Evolutionary conservation across 2,888 invertebrate genomes (phyloP).

Genomic region (Erebia ligea): DNA sequence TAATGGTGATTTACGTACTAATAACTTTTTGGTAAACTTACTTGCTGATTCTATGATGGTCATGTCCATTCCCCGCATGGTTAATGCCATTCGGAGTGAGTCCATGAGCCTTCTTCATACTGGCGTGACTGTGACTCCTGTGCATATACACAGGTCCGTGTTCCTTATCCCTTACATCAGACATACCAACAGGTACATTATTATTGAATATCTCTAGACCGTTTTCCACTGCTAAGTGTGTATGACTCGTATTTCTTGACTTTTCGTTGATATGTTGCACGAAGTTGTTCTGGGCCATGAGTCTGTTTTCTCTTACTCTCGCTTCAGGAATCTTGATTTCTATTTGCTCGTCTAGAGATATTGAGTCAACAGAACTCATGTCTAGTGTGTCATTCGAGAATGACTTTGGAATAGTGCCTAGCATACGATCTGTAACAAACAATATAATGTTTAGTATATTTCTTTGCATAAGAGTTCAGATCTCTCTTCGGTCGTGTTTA

Average conservation of each 20-base stretch:
- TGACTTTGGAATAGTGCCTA: slow-evolving; percentile 77
- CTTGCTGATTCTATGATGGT: slow-evolving; percentile 68
- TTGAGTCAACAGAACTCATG: slow-evolving; percentile 85
- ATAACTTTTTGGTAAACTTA: slow-evolving; percentile 49
- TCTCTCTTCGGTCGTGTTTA: too few species aligned
- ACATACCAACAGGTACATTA: slow-evolving; percentile 42
- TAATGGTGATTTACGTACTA: too few species aligned
- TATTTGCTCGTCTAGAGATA: slow-evolving; percentile 84
- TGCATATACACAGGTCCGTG: slow-evolving; percentile 69
- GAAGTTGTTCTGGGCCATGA: slow-evolving; percentile 77
- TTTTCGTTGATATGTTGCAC: slow-evolving; percentile 76
- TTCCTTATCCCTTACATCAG: slow-evolving; percentile 43
- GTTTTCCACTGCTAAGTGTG: slow-evolving; percentile 70
- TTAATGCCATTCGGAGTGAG: slow-evolving; percentile 69
- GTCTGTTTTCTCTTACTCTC: slow-evolving; percentile 74
- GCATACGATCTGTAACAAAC: slow-evolving; percentile 70
- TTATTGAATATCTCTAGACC: slow-evolving; percentile 54
- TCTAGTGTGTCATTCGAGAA: slow-evolving; percentile 85
- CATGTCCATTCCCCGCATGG: slow-evolving; percentile 64
- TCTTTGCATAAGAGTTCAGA: not conserved
- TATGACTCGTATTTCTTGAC: slow-evolving; percentile 64
- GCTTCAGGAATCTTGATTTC: slow-evolving; percentile 83
- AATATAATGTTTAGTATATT: not conserved
- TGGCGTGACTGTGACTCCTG: slow-evolving; percentile 74
- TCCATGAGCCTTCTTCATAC: slow-evolving; percentile 69